Conservation (phyloP, 2,113 vertebrate species). For the Chaenocephalus aceratus region DNA sequence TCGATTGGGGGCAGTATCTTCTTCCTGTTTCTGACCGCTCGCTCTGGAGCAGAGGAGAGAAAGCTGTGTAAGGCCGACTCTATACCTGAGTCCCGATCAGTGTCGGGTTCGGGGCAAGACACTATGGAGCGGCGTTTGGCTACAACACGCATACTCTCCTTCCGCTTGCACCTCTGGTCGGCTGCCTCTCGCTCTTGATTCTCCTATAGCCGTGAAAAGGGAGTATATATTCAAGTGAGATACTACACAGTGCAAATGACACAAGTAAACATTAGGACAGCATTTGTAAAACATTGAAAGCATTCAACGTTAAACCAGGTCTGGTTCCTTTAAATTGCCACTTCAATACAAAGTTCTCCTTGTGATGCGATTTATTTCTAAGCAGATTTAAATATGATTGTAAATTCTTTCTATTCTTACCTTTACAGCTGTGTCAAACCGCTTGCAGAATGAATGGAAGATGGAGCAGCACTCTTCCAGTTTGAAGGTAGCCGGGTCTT, state of each 20-base stretch:
- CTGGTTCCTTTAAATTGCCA: background rate
- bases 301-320: background rate
- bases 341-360: background rate
- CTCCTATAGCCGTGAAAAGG: conserved; percentile 70
- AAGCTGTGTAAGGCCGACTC: conserved; percentile 79
- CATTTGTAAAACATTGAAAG: background rate
- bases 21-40: conserved; percentile 55
- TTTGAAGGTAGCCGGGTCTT: conserved; percentile 81
- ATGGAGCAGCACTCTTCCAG: conserved; percentile 86
- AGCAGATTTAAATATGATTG: background rate
- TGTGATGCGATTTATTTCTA: background rate
- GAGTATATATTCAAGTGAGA: background rate
- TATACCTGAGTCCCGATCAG: conserved; percentile 38
- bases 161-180: conserved; percentile 69
- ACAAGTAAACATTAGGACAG: background rate
- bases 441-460: conserved; percentile 83
- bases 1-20: background rate
- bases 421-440: conserved; percentile 79
- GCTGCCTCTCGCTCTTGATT: conserved; percentile 77
- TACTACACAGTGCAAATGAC: background rate
- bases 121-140: conserved; percentile 66
- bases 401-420: conserved; percentile 48
- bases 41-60: conserved; percentile 54
- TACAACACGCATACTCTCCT: conserved; percentile 51
- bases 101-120: conserved; percentile 21